Conservation (phyloP, 2,113 vertebrate species). For the Delphinapterus leucas region DNA sequence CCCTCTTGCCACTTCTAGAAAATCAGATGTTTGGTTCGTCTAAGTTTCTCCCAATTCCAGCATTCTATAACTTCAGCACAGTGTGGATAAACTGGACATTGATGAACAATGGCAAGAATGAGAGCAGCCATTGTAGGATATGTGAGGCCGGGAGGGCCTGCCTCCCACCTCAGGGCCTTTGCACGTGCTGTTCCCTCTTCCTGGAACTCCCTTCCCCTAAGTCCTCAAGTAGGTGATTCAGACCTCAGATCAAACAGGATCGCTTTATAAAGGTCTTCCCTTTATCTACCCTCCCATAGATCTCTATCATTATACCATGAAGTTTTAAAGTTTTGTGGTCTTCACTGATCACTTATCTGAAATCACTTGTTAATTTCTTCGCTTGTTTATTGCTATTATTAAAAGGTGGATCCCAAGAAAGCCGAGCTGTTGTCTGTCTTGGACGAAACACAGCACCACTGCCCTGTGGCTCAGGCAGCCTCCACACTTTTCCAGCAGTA, state of each 20-base stretch:
- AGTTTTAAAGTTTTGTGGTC: neutral
- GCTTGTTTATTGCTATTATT: neutral
- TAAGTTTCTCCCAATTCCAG: neutral
- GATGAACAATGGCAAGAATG: neutral
- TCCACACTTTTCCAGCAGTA: neutral
- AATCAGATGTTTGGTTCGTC: neutral
- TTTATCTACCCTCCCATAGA: neutral
- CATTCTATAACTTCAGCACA: no score
- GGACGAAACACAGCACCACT: neutral
- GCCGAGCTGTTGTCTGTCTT: neutral
- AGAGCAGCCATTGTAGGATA: rapidly evolving
- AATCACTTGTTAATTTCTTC: neutral
- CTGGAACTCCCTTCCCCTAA: neutral
- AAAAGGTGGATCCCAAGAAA: neutral
- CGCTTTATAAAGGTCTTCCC: neutral
- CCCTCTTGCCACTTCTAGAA: neutral
- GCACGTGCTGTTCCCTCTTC: neutral
- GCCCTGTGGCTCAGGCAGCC: neutral
- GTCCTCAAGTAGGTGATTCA: rapidly evolving
- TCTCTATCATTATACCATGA: neutral
- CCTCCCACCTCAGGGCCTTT: neutral
- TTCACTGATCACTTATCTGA: neutral
- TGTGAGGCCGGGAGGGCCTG: neutral
- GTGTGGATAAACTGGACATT: neutral
- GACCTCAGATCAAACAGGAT: neutral